Base-by-base conservation (phyloP, 2,888 invertebrate species). In the Dysmachus trigonus region DNA sequence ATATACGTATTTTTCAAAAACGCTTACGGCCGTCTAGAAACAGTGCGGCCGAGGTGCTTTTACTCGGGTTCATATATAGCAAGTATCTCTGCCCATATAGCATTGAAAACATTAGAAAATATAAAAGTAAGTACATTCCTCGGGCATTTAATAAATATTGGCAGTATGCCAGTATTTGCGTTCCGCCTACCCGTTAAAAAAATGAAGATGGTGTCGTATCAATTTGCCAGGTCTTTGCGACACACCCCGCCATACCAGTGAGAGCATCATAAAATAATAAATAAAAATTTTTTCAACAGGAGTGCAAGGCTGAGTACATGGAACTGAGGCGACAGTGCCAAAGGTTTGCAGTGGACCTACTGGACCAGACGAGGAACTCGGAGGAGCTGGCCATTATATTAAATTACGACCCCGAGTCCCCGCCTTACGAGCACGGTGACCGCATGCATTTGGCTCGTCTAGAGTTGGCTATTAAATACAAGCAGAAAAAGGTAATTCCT, bases 311-410 rank as follows among this genome's bases (percentile, higher is more conserved):
- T 0, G 98, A 99, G 91, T 99, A 99, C 91, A 93, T 96, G 90
- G 96, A 96, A 88, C 92, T 97, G n/a, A 93, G 97, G n/a, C 93
- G 94, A 73, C 97, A 97, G 91, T 96, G 97, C 87, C 98, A 98
- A 92, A 94, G 96, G 89, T 98, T 98, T 90, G 98, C 98, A 0
- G 98, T 98, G 1, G 97, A 97, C 90, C 93, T 99, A 41, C 91
- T 99, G 85, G 97, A 98, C 89, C 98, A 98, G 92, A 97, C 97
- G 0, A 93, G 98, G 88, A 98, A 97, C 88, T 98, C 98, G 0
- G 95, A 96, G 88, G 99, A 99, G 92, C 93, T 99, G 90, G 98
- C 98, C 87, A 96, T 98, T 77, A 96, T 99, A 87, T 94, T 99
- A 27, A 99, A 99, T 92, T 97, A 98, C 90, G 97, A 98, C 91